Base-by-base conservation (phyloP, 2,797 vertebrate genomes). In the Odontamblyopus rebecca region DNA sequence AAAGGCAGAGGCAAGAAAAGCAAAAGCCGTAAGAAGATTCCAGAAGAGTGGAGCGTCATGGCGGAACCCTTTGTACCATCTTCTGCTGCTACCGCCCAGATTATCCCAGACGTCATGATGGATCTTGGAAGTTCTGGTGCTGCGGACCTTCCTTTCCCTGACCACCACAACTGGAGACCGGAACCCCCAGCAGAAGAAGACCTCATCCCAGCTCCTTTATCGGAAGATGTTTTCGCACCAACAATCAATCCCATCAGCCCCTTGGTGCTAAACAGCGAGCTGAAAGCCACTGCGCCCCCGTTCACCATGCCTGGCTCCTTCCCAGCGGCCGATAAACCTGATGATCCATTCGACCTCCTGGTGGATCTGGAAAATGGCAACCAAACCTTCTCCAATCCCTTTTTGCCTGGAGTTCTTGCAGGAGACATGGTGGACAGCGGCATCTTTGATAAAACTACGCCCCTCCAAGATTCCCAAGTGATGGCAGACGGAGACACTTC, bases 21-120 rank as follows among this genome's bases (percentile, higher is more conserved):
- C 0, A 94, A 93, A 84, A 93, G 86, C 82, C 90, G 94, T 61
- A 94, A 94, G 86, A 95, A 94, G 85, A 86, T 94, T 77, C 93
- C 93, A 0, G 93, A 95, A 44, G 93, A 94, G 67, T 95, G 94
- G 94, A 89, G 86, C 4, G 68, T 92, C 67, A 74, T 78, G 63
- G 75, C 89, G 0, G 90, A 93, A 30, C 86, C 92, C 0, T 91
- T 90, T 32, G 65, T 89, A 32, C 85, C 91, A 65, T 76, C 72
- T 0, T 74, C 84, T 0, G 32, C 75, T 15, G 32, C 67, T 0
- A 60, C 82, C 19, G 57, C 85, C 50, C 82, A 81, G 6, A 66
- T 77, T 18, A 63, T 66, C 29, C 79, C 78, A 13, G 83, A 88
- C 11, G 59, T 59, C 19, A 53, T 72, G 75, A 26, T 82, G 68